phyloP scores from a whole-genome alignment of 1,140 invertebrate genomes.

The Bombus consobrinus region DNA sequence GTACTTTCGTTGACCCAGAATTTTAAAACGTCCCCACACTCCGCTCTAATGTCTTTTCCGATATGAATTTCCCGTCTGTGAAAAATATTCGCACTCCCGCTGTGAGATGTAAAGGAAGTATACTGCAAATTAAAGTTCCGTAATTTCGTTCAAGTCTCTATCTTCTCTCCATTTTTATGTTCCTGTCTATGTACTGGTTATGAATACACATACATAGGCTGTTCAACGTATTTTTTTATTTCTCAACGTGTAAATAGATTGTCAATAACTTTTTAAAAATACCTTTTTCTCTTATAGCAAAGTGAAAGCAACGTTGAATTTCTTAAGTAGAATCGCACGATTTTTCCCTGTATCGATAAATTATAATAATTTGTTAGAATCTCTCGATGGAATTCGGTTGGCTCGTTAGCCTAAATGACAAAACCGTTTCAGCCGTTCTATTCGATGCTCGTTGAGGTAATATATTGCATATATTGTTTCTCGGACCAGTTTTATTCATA shows the following conservation, averaged over 20 bases:
- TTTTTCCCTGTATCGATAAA: too few relatives aligned
- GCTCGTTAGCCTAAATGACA: slow-evolving; percentile 16
- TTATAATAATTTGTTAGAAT: slow-evolving; percentile 23
- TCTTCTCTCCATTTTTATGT: neutral
- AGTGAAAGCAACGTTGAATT: too few relatives aligned
- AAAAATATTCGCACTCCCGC: slow-evolving; percentile 19
- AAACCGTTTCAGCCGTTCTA: slow-evolving; percentile 10
- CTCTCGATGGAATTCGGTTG: slow-evolving; percentile 1
- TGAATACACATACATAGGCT: too few relatives aligned
- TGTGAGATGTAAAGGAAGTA: neutral
- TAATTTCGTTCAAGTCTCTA: slow-evolving; percentile 10
- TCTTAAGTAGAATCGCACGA: too few relatives aligned
- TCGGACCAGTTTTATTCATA: slow-evolving; percentile 50
- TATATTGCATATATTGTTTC: slow-evolving; percentile 53
- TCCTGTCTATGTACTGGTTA: too few relatives aligned
- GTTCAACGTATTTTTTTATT: too few relatives aligned
- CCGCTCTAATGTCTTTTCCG: slow-evolving; percentile 38
- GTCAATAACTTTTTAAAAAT: too few relatives aligned
- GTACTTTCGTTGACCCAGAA: slow-evolving; percentile 40
- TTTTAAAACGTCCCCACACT: neutral
- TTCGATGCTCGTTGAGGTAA: slow-evolving; percentile 47
- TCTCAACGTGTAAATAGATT: too few relatives aligned
- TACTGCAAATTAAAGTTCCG: slow-evolving; percentile 11
- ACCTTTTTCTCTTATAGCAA: too few relatives aligned
- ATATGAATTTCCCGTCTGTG: slow-evolving; percentile 29